Percentiles rank a stretch among this genome's conserved stretches.
Evolutionary conservation across 2,888 invertebrate species (phyloP).

Genomic region (Epinotia demarniana): DNA sequence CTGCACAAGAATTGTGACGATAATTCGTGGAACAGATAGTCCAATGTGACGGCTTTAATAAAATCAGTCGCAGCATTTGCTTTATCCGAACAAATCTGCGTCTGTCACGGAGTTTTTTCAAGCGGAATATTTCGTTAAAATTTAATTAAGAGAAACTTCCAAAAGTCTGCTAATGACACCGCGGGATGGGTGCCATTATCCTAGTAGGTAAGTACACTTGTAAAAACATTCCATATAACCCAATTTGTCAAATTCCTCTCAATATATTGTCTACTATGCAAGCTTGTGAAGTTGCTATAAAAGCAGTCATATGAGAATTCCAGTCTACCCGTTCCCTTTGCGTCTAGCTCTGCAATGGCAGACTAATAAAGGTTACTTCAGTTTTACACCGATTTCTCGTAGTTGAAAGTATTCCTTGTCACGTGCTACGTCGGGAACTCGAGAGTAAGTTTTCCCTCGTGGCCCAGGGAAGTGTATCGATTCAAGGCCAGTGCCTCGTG

Average conservation of each 20-base stretch:
- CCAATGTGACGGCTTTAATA: background rate
- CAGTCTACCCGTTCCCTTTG: conserved; percentile 13
- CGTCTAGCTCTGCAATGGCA: conserved; percentile 8
- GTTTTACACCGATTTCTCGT: conserved; percentile 5
- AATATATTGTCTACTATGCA: background rate
- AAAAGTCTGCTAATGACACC: conserved; percentile 30
- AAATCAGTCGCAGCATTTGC: conserved; percentile 20
- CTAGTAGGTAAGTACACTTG: background rate
- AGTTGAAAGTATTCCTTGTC: conserved; percentile 37
- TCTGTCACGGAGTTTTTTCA: conserved; percentile 12
- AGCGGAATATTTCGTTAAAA: conserved; percentile 9
- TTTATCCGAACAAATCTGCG: conserved; percentile 5
- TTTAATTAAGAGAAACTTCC: conserved; percentile 33
- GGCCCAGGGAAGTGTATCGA: conserved; percentile 22
- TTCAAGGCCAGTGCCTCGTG: conserved; percentile 24
- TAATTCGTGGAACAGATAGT: background rate
- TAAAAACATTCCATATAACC: background rate
- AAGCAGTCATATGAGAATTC: background rate
- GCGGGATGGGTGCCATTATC: conserved; percentile 2
- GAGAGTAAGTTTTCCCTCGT: conserved; percentile 24
- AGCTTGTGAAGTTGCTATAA: too few species aligned
- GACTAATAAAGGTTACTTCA: conserved; percentile 33
- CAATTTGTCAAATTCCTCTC: conserved; percentile 2
- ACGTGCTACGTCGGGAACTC: conserved; percentile 11
- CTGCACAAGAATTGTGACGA: background rate